These are phyloP conservation scores for Indicator indicator DNA, from an alignment of 2,113 vertebrate genomes.

Conservation along the genomic window DNA sequence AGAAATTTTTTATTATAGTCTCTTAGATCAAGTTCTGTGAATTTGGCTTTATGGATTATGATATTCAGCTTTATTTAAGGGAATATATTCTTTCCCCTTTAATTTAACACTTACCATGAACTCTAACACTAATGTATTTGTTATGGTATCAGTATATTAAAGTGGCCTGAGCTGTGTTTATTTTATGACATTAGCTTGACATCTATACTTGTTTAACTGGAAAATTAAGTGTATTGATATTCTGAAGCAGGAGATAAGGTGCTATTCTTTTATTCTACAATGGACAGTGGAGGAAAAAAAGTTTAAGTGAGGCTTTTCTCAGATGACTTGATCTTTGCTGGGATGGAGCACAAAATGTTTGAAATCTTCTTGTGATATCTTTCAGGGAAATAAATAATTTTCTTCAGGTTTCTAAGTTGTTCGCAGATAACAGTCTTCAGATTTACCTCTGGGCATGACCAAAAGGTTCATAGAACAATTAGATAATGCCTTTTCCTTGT, in stretches of 20 bases:
- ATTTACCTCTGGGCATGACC: neutral
- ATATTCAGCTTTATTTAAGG: neutral
- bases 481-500: neutral
- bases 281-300: neutral
- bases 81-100: neutral
- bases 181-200: slow-evolving; percentile 19
- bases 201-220: neutral
- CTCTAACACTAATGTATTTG: neutral
- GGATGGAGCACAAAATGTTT: neutral
- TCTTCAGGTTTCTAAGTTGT: neutral
- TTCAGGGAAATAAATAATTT: neutral
- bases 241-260: neutral
- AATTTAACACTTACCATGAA: neutral
- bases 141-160: neutral
- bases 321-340: neutral
- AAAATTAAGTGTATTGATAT: slow-evolving; percentile 6
- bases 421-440: neutral
- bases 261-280: slow-evolving; percentile 7
- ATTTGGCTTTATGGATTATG: neutral
- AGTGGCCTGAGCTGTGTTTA: neutral
- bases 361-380: neutral
- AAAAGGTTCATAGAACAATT: neutral
- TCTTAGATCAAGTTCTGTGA: neutral
- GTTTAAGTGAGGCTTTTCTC: neutral
- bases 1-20: neutral